Conservation (phyloP, 2,888 invertebrate genomes). For the Sarcophaga subvicina region DNA sequence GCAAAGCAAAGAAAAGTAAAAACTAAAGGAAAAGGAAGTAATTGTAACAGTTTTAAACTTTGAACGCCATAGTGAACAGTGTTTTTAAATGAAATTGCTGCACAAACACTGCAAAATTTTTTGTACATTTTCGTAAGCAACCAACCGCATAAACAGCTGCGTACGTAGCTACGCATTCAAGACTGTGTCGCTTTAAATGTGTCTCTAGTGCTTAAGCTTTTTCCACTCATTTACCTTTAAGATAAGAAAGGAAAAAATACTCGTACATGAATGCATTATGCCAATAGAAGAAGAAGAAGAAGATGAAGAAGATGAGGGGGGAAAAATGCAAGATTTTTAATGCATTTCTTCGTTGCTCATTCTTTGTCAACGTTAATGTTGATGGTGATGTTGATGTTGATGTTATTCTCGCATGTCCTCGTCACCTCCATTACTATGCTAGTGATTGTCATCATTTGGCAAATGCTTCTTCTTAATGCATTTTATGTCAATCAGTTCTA, state of each 20-base stretch:
- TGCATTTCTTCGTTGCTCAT: not conserved
- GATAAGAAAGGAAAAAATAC: not conserved
- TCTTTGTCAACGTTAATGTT: not conserved
- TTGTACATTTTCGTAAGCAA: not conserved
- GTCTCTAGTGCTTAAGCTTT: not conserved
- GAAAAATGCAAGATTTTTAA: not conserved
- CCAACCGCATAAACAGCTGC: not conserved
- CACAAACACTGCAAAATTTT: not conserved
- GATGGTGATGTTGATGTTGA: too few relatives aligned
- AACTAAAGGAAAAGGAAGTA: conserved; percentile 67
- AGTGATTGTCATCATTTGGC: not conserved
- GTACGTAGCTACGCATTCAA: not conserved
- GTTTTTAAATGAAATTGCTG: not conserved
- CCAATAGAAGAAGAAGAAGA: not conserved
- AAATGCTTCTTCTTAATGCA: not conserved
- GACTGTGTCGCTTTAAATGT: not conserved
- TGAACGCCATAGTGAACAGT: not conserved
- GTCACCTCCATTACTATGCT: not conserved
- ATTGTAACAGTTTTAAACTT: conserved; percentile 61
- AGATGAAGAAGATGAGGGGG: too few relatives aligned
- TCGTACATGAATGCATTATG: not conserved
- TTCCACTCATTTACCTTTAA: not conserved
- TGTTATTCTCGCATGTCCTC: not conserved
- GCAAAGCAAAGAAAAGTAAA: conserved; percentile 35
- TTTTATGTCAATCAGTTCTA: not conserved